Conservation (phyloP, 1,140 invertebrate species). For the Riptortus pedestris region DNA sequence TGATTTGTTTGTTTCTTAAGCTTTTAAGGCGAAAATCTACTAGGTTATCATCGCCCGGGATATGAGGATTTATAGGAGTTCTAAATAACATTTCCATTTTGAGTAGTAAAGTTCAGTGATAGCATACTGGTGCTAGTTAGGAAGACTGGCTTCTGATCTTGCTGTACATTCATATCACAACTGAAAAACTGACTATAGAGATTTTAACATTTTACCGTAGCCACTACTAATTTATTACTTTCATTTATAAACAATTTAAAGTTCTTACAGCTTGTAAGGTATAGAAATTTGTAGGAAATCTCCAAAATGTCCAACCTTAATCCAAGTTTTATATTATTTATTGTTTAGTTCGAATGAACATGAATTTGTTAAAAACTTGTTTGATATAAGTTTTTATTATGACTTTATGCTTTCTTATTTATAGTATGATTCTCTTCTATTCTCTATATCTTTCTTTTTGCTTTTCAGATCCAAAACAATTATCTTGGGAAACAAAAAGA, state of each 20-base stretch:
- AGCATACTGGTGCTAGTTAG: too few relatives aligned
- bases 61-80: not conserved
- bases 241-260: too few relatives aligned
- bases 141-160: not conserved
- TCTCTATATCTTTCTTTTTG: not conserved
- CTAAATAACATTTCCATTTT: not conserved
- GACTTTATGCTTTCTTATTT: not conserved
- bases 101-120: too few relatives aligned
- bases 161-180: too few relatives aligned
- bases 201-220: too few relatives aligned
- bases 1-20: not conserved
- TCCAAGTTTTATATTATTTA: not conserved
- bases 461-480: slow-evolving; percentile 28
- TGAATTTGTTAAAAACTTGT: not conserved
- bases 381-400: not conserved
- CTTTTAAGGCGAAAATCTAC: not conserved
- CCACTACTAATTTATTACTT: too few relatives aligned
- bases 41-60: not conserved
- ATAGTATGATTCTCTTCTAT: not conserved
- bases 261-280: too few relatives aligned
- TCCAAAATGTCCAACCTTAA: not conserved
- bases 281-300: not conserved
- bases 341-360: not conserved
- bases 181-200: too few relatives aligned
- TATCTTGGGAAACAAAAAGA: slow-evolving; percentile 31